Conservation (phyloP, 2,888 invertebrate species). For the Ornithoptera priamus region DNA sequence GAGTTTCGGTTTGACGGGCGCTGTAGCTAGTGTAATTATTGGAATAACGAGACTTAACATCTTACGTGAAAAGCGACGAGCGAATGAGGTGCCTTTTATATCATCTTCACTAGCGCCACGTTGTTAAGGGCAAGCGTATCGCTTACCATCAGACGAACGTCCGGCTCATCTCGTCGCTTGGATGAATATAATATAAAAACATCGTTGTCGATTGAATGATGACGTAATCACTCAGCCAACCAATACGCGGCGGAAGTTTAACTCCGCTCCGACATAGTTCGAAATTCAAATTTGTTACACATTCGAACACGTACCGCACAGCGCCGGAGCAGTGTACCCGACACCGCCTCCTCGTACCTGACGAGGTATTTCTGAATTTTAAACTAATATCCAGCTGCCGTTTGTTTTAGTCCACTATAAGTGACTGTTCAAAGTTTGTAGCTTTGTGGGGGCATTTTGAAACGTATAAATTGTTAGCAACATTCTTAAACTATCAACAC, state of each 20-base stretch:
- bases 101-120: too few species aligned
- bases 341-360: conserved; percentile 17
- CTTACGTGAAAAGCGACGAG: too few species aligned
- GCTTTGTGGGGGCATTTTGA: conserved; percentile 6
- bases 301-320: conserved; percentile 36
- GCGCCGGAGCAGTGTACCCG: conserved; percentile 33
- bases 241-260: conserved; percentile 53
- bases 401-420: conserved; percentile 12
- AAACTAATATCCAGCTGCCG: conserved; percentile 18
- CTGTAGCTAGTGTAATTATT: too few species aligned
- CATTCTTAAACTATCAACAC: not conserved
- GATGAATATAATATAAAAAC: not conserved
- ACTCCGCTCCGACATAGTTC: conserved; percentile 28
- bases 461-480: not conserved
- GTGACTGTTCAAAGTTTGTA: conserved; percentile 5
- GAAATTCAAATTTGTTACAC: conserved; percentile 64
- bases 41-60: too few species aligned
- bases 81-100: too few species aligned
- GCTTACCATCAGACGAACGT: too few species aligned
- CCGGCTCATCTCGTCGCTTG: too few species aligned
- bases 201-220: conserved; percentile 43
- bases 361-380: conserved; percentile 22
- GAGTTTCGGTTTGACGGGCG: too few species aligned
- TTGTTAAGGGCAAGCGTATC: too few species aligned
- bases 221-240: conserved; percentile 71